Evolutionary conservation across 2,797 vertebrate species (phyloP).

Genomic region (Calcarius lapponicus): DNA sequence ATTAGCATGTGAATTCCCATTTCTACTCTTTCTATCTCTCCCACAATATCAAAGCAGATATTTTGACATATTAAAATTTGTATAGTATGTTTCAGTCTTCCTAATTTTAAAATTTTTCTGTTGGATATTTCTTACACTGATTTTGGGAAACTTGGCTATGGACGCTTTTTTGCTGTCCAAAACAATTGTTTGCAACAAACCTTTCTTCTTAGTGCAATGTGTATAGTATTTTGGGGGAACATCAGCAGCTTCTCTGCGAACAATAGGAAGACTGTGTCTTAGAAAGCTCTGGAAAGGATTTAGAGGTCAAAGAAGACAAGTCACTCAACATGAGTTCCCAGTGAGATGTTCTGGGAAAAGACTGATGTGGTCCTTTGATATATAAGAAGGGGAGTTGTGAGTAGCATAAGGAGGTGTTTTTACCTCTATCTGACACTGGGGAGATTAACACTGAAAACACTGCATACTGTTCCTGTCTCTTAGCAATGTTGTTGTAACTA

Average conservation of each 20-base stretch:
- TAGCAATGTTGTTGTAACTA: slow-evolving; percentile 38
- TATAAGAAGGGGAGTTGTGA: slow-evolving; percentile 66
- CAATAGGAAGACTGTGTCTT: slow-evolving; percentile 61
- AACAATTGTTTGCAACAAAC: not conserved
- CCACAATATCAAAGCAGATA: not conserved
- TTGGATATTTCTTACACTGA: not conserved
- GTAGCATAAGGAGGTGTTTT: slow-evolving; percentile 59
- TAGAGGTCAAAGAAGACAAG: slow-evolving; percentile 70
- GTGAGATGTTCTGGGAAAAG: slow-evolving; percentile 66
- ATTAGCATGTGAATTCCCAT: not conserved
- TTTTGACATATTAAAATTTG: not conserved
- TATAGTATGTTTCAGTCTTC: not conserved
- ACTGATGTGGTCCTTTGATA: slow-evolving; percentile 69
- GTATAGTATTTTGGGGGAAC: not conserved
- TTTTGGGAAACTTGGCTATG: not conserved
- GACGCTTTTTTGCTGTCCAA: not conserved
- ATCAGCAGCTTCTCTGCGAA: slow-evolving; percentile 13
- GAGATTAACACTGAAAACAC: slow-evolving; percentile 50
- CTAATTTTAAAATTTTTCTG: not conserved
- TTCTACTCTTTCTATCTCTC: not conserved
- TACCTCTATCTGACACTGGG: slow-evolving; percentile 51
- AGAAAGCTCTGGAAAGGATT: slow-evolving; percentile 68
- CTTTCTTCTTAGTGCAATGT: not conserved
- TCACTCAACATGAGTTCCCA: slow-evolving; percentile 67
- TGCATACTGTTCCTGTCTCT: slow-evolving; percentile 35